A percentile compares a stretch with the other conserved stretches of the same genome.
phyloP scores from a whole-genome alignment of 2,113 vertebrate genomes.

The Indicator maculatus region DNA sequence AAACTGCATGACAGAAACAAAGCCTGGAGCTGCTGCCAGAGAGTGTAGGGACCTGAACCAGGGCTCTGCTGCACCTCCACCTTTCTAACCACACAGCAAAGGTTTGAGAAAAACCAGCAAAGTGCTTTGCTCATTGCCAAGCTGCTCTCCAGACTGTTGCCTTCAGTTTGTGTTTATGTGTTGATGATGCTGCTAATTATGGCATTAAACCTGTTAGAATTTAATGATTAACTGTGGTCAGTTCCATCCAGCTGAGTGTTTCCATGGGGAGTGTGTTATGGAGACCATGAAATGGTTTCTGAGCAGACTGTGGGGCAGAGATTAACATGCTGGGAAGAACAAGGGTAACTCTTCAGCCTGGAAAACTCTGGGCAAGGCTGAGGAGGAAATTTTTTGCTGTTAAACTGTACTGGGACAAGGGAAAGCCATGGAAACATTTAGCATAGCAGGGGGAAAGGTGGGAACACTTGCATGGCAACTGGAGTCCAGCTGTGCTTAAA shows the following conservation, averaged over 20 bases:
- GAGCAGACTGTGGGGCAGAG: neutral
- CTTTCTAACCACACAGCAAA: neutral
- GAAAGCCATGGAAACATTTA: neutral
- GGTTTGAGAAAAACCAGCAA: neutral
- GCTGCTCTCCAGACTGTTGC: neutral
- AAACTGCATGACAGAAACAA: neutral
- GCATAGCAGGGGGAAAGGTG: neutral
- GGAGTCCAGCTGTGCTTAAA: neutral
- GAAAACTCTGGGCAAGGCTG: neutral
- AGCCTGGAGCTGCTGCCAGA: neutral
- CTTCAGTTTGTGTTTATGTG: conserved; percentile 23
- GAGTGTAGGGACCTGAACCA: accelerated
- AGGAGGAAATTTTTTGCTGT: neutral
- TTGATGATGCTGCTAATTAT: conserved; percentile 45
- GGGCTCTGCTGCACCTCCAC: neutral
- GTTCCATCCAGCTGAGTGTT: conserved; percentile 55
- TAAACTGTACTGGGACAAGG: neutral
- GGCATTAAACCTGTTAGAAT: conserved; percentile 10
- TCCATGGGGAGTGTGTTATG: conserved; percentile 6
- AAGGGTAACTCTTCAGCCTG: neutral
- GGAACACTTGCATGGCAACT: neutral
- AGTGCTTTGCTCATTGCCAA: neutral
- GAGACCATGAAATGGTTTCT: neutral
- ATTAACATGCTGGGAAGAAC: neutral
- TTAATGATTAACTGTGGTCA: conserved; percentile 51